These are phyloP conservation scores for Microplitis deprimator DNA, from an alignment of 2,888 invertebrate genomes.

Conservation along the genomic window DNA sequence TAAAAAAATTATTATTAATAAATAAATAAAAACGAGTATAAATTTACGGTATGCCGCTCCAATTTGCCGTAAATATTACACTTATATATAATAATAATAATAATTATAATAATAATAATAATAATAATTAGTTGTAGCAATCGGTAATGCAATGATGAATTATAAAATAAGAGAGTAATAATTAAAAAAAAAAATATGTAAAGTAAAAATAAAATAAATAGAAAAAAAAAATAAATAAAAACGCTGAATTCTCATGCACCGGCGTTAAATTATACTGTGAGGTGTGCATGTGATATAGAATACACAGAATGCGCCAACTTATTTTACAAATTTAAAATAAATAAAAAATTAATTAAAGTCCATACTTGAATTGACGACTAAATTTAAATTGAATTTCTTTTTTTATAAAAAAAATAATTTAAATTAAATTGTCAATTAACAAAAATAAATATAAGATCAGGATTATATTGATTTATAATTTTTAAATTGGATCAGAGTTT, in stretches of 20 bases:
- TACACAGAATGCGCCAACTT: constrained; percentile 26
- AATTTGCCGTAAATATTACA: constrained; percentile 23
- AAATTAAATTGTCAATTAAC: neutral
- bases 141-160: constrained; percentile 38
- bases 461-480: neutral
- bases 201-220: constrained; percentile 24
- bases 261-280: constrained; percentile 35
- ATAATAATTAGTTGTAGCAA: constrained; percentile 3
- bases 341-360: constrained; percentile 19
- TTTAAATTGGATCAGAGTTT: neutral
- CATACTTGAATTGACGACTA: too few relatives aligned
- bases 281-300: constrained; percentile 48
- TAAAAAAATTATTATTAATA: constrained; percentile 19
- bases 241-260: constrained; percentile 35
- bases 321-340: constrained; percentile 20
- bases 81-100: constrained; percentile 1
- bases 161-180: constrained; percentile 30
- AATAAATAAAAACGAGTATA: constrained; percentile 3
- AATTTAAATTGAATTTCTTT: neutral
- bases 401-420: neutral
- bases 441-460: neutral
- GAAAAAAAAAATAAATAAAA: constrained; percentile 8
- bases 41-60: constrained; percentile 29
- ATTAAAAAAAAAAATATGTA: constrained; percentile 27
- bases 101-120: neutral